Base-by-base conservation (phyloP, 2,113 vertebrate genomes). In the Protomyctophum bolini region DNA sequence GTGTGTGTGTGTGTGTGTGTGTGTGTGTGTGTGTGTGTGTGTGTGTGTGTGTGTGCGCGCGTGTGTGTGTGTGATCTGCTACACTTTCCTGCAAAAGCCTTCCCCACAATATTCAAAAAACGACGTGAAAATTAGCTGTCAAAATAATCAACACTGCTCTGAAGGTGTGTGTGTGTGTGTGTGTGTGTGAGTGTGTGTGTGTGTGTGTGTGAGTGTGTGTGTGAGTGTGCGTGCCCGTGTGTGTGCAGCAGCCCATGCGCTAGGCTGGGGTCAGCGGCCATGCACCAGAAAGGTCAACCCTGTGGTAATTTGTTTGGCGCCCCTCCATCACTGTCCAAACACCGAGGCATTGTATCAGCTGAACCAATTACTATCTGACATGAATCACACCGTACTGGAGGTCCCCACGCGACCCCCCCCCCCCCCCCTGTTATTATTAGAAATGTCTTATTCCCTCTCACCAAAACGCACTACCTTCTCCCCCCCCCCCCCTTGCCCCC, bases 311-410 rank as follows among this genome's bases (percentile, higher is more conserved):
- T 87, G 83, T 88, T 89, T 87, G 81, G 75, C 47, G 45, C 60
- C 6, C 70, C 76, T 77, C 87, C 85, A 81, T 83, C 72, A 83
- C 52, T 73, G 49, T 78, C 85, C 72, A 86, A 87, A 74, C 79
- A 83, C 71, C 33, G 45, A 86, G 65, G 83, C 83, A 80, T 88
- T 69, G 78, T 3, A 82, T 84, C 57, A 88, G 83, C 79, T 88
- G 90, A 92, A 92, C 90, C 83, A 93, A 92, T 90, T 91, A 90
- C 92, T 88, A 85, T 90, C 68, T 88, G 91, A 93, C 88, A 91
- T 88, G 87, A 90, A 87, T 87, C 14, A 3, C 70, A 85, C 86
- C 78, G 48, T 54, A 86, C 46, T 65, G 33, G 77, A 75, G 68
- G 87, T 91, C 87, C 86, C 33, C 33, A 21, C 21, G 21, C 21